Conservation (phyloP, 2,888 invertebrate species). For the Spilarctia lutea region DNA sequence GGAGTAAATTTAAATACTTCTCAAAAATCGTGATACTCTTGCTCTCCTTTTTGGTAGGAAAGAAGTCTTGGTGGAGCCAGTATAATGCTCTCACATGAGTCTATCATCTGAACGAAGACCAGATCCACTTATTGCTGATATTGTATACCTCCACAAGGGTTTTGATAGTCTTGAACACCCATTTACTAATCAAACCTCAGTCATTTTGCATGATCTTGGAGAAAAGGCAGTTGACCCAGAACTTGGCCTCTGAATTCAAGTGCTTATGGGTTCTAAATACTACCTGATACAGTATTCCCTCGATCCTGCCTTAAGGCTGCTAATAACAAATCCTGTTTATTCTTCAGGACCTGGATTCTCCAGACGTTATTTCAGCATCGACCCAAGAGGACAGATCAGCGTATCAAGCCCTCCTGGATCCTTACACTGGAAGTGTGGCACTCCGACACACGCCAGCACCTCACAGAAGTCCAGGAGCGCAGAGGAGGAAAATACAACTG, state of each 20-base stretch:
- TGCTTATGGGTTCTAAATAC: not conserved
- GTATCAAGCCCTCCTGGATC: conserved; percentile 79
- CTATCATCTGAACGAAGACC: not conserved
- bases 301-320: not conserved
- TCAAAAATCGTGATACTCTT: not conserved
- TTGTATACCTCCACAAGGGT: too few relatives aligned
- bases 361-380: conserved; percentile 75
- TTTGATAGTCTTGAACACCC: not conserved
- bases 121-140: not conserved
- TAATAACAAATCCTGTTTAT: not conserved
- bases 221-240: not conserved
- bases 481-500: conserved; percentile 70
- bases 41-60: not conserved
- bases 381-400: conserved; percentile 76
- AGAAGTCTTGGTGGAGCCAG: not conserved
- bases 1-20: not conserved
- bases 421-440: conserved; percentile 78
- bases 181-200: not conserved
- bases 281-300: not conserved
- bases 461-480: conserved; percentile 48
- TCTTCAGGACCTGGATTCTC: conserved; percentile 72
- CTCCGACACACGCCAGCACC: conserved; percentile 63
- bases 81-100: not conserved
- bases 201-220: not conserved
- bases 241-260: not conserved